These are phyloP conservation scores for Typhlomys cinereus DNA, from an alignment of 2,113 vertebrate species.

Conservation along the genomic window DNA sequence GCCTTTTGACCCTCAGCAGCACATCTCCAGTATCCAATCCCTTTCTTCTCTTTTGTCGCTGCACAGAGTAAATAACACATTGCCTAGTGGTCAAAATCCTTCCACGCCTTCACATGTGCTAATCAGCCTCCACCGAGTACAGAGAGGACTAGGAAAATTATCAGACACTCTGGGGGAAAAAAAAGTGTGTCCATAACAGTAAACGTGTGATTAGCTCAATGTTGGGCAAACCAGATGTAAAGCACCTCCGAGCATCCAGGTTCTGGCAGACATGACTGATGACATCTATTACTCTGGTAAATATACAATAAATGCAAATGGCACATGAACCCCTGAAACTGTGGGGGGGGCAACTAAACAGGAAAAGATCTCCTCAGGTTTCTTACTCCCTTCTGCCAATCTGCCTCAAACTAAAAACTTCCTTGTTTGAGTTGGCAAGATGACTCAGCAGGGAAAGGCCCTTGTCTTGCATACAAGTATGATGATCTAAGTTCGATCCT, in stretches of 20 bases:
- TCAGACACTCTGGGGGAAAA: not conserved
- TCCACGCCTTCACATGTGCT: not conserved
- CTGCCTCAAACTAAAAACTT: not conserved
- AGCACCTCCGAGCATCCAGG: not conserved
- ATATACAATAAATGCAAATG: not conserved
- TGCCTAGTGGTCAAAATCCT: not conserved
- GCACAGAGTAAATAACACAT: not conserved
- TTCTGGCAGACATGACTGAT: not conserved
- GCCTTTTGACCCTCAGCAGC: not conserved
- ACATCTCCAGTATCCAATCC: not conserved
- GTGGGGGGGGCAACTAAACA: not conserved
- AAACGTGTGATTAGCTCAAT: not conserved
- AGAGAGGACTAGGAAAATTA: not conserved
- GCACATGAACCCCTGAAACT: not conserved
- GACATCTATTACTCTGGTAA: not conserved
- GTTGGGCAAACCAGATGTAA: not conserved
- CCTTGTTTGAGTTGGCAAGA: not conserved
- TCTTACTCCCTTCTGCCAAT: not conserved
- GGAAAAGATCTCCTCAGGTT: not conserved
- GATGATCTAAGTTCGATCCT: not conserved
- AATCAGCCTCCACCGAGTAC: not conserved
- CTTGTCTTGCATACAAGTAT: not conserved
- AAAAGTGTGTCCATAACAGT: not conserved
- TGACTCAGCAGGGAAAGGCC: not conserved
- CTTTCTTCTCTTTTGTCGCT: constrained; percentile 13